Percentiles rank a stretch among this genome's conserved stretches.
phyloP scores from a whole-genome alignment of 2,797 vertebrate genomes.

The Scyliorhinus canicula region DNA sequence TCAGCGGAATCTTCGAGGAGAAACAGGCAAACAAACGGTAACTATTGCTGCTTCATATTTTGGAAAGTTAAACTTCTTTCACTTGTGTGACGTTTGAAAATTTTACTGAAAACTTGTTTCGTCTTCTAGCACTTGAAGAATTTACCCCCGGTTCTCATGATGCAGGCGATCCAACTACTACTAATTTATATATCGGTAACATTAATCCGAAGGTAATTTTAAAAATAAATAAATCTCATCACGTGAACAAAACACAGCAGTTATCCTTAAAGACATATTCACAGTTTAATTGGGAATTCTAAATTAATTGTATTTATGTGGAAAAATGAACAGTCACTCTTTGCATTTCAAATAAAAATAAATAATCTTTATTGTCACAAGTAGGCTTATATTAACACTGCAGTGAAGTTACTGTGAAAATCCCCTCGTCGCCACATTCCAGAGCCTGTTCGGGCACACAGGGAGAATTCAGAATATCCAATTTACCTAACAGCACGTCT shows the following conservation, averaged over 20 bases:
- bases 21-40: conserved; percentile 97
- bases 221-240: neutral
- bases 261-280: neutral
- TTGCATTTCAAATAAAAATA: too few relatives aligned
- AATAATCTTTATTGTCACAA: too few relatives aligned
- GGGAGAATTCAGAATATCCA: too few relatives aligned
- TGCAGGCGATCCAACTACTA: conserved; percentile 95
- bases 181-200: conserved; percentile 95
- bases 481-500: too few relatives aligned
- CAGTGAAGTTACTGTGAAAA: too few relatives aligned
- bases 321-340: conserved; percentile 19
- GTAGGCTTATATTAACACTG: too few relatives aligned
- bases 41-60: conserved; percentile 59
- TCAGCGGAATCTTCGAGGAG: conserved; percentile 95
- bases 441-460: too few relatives aligned
- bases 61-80: conserved; percentile 43
- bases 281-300: neutral
- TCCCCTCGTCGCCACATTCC: too few relatives aligned
- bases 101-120: conserved; percentile 37
- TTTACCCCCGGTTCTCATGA: conserved; percentile 96
- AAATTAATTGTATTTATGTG: neutral
- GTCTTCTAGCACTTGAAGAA: conserved; percentile 80
- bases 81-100: conserved; percentile 52
- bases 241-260: neutral
- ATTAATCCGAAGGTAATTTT: conserved; percentile 91